phyloP scores from a whole-genome alignment of 2,888 invertebrate genomes.

The Noctua comes region DNA sequence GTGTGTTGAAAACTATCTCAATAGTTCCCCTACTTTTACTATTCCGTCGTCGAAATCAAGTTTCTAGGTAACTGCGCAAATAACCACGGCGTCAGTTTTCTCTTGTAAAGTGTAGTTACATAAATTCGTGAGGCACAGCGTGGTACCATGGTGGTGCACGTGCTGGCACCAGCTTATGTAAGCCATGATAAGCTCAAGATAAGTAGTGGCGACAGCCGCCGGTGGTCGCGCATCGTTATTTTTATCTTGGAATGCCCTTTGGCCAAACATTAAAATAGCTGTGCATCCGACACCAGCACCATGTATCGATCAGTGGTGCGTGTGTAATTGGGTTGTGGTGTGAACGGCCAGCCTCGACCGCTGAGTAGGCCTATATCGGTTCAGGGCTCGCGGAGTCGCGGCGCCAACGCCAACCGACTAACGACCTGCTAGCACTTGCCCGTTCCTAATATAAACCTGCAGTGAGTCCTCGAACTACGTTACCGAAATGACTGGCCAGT shows the following conservation, averaged over 20 bases:
- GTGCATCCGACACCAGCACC: conserved; percentile 70
- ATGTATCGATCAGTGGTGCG: conserved; percentile 54
- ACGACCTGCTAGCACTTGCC: conserved; percentile 29
- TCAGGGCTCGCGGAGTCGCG: conserved; percentile 45
- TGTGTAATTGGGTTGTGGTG: conserved; percentile 59
- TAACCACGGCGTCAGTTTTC: conserved; percentile 54
- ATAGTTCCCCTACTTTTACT: conserved; percentile 69
- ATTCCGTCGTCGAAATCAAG: conserved; percentile 69
- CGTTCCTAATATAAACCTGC: conserved; percentile 32
- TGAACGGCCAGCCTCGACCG: conserved; percentile 62
- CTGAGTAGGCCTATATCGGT: conserved; percentile 58
- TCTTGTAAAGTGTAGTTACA: conserved; percentile 49
- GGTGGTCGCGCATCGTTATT: conserved; percentile 75
- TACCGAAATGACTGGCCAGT: conserved; percentile 5
- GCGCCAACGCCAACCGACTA: conserved; percentile 25
- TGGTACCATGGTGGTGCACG: conserved; percentile 73
- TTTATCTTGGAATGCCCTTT: conserved; percentile 72
- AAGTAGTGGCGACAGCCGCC: conserved; percentile 67
- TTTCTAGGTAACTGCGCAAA: conserved; percentile 78
- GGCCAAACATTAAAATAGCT: conserved; percentile 76
- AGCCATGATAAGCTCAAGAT: conserved; percentile 78
- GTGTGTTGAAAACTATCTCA: conserved; percentile 55
- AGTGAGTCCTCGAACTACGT: conserved; percentile 16
- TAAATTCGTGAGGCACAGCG: conserved; percentile 58
- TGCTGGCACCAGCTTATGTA: conserved; percentile 80